Percentiles rank a stretch among this genome's conserved stretches.
Conservation (phyloP, 2,797 vertebrate species). For the Falco biarmicus region DNA sequence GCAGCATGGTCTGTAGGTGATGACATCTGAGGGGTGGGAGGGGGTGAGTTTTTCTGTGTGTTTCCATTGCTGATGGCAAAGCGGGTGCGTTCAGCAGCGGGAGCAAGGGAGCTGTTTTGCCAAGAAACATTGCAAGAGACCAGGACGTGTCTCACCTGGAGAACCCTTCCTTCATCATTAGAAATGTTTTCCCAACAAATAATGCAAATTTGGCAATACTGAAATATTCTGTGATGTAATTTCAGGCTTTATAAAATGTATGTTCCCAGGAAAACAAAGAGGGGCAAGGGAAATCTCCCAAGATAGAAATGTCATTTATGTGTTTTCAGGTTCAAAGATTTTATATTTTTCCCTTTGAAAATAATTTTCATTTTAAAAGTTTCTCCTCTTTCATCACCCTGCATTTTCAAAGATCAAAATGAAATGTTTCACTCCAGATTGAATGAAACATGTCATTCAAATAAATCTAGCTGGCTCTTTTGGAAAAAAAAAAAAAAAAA, state of each 20-base stretch:
- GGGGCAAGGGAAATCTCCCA: fast-evolving
- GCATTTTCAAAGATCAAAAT: neutral
- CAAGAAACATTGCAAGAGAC: neutral
- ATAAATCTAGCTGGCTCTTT: neutral
- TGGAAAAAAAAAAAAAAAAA: neutral
- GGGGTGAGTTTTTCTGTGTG: neutral
- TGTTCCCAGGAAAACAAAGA: neutral
- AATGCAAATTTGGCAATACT: neutral
- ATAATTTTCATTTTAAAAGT: neutral
- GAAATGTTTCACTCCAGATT: neutral
- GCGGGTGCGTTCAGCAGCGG: neutral
- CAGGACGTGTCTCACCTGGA: neutral
- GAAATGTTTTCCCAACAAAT: neutral
- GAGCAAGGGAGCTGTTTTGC: neutral
- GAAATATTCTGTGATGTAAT: neutral
- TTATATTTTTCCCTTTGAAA: neutral
- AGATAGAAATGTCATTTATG: neutral
- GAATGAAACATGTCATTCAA: neutral
- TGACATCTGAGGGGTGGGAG: neutral
- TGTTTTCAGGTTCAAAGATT: neutral
- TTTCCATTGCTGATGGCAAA: neutral
- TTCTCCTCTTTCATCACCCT: neutral
- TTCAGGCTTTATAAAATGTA: neutral
- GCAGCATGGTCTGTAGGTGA: neutral
- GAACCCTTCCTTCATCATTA: neutral